phyloP scores from a whole-genome alignment of 2,888 invertebrate species.

The Heliconius charithonia region DNA sequence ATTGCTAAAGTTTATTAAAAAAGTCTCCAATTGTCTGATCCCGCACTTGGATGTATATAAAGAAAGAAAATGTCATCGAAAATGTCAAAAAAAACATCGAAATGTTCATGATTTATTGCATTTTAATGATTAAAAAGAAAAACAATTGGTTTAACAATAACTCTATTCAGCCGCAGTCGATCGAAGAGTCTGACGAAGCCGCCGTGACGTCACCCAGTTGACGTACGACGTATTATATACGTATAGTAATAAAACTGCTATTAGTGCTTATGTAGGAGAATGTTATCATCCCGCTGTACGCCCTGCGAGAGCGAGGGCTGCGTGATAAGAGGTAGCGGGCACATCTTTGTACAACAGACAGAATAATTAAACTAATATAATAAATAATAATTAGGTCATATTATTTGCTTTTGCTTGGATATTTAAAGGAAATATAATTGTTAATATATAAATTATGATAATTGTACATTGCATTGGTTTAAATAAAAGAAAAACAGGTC shows the following conservation, averaged over 20 bases:
- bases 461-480: not conserved
- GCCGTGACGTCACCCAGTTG: constrained; percentile 47
- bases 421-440: not conserved
- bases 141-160: constrained; percentile 12
- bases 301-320: constrained; percentile 31
- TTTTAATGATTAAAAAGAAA: no score
- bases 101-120: no score
- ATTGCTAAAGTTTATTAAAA: no score
- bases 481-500: no score
- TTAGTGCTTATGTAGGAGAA: constrained; percentile 48
- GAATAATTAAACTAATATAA: no score
- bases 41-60: not conserved
- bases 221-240: constrained; percentile 46
- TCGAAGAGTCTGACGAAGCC: constrained; percentile 23
- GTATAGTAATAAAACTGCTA: constrained; percentile 40
- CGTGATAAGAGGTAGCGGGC: constrained; percentile 34
- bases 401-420: no score
- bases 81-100: no score
- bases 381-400: no score
- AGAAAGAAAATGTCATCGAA: not conserved
- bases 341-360: not conserved
- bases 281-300: constrained; percentile 46
- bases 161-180: not conserved
- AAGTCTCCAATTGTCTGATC: no score
- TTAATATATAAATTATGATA: not conserved